Base-by-base conservation (phyloP, 2,888 invertebrate species). In the Seladonia tumulorum region DNA sequence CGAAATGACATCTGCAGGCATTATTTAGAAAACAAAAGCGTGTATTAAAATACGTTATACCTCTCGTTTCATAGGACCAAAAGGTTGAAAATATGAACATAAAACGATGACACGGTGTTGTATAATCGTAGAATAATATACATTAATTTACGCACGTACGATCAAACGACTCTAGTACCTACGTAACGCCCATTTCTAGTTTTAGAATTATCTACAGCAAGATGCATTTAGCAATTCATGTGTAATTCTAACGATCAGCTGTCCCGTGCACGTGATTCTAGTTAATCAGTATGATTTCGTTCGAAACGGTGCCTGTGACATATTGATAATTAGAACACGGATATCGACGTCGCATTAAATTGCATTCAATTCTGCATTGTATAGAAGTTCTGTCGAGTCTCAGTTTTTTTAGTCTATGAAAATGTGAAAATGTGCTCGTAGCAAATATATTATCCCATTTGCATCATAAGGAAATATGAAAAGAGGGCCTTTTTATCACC, bases 221-320 rank as follows among this genome's bases (percentile, higher is more conserved):
- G 77, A 57, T 60, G 25, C 74, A 29, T 45, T 39, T 22, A n/a
- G 39, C 71, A 49, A 79, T 75, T 66, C 74, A 79, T 87, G 77
- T 79, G 53, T 82, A 88, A 90, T 89, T 83, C 49, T 87, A 82
- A 81, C 76, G 84, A 73, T 76, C 81, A 81, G 81, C 87, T 81
- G 82, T 79, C 77, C 79, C 57, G 70, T 82, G 82, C 87, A 87
- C 71, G 74, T 29, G 81, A 77, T 87, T 88, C 78, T 71, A 83
- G 77, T 86, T 90, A 90, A 90, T 90, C 87, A 87, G 70, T 72
- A 53, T 66, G 77, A 82, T 83, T 87, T 84, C 85, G 68, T 57
- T 70, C 45, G 57, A 45, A 39, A 35, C 63, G 42, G 22, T 57
- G 71, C 3, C 25, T 14, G 12, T 16, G 49, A 18, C 25, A 81